Evolutionary conservation across 37 sponge, comb jelly and placozoan genomes (phyloP), one percentile per base, ranked within the genome.

Genomic region (Axinella damicornis): DNA sequence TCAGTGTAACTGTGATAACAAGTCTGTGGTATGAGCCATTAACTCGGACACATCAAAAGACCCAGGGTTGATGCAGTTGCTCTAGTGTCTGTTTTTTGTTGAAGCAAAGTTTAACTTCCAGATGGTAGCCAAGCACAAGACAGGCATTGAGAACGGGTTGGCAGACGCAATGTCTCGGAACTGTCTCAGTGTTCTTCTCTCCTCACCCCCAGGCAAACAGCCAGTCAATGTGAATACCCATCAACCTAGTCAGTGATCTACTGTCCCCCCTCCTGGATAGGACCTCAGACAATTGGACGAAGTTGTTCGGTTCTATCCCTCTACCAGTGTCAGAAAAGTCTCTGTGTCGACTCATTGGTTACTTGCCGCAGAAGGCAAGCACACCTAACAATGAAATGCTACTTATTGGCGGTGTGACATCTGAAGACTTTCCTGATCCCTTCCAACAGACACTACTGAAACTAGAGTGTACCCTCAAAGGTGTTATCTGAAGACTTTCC

Each of bases 111-210:
- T 75, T 55, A n/a, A 75, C 0, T 64, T n/a, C 24, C 16, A 35
- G 64, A 25, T 74, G n/a, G 32, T 25, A 19, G 84, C 67, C n/a
- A 27, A 41, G 25, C 40, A 84, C 33, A 24, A 65, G 19, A 79
- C 78, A 18, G 74, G 87, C 15, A 57, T 40, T 27, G 24, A 56
- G 19, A 90, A 90, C 39, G 57, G 22, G 13, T 31, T 41, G 35
- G 90, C 90, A 19, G 85, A 90, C 73, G 85, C 85, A 16, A 40
- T 90, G 1, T 84, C 85, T n/a, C n/a, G n/a, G n/a, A n/a, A n/a
- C n/a, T n/a, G 78, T 81, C 18, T 28, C 39, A 14, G 25, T 28
- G 18, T 75, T 88, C 33, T 60, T 72, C n/a, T n/a, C 34, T 15
- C 38, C 61, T 34, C 52, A 25, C 22, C 75, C 88, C 15, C n/a